A percentile compares a stretch with the other conserved stretches of the same genome.
Evolutionary conservation across 2,888 invertebrate genomes (phyloP).

Genomic region (Latheticus oryzae): DNA sequence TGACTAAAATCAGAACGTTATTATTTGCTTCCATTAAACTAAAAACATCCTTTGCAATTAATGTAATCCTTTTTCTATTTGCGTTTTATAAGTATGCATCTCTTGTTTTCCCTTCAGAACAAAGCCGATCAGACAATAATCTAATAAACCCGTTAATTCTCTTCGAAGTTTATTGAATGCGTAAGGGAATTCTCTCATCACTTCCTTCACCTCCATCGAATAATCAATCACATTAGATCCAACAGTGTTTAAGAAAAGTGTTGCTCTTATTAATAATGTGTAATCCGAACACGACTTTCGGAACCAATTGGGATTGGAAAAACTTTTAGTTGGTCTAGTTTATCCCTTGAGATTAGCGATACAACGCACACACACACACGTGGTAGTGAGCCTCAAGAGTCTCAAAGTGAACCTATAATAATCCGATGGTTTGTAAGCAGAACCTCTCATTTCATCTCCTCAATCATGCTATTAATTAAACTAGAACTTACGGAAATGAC

Average conservation of each 20-base stretch:
- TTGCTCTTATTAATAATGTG: slow-evolving; percentile 29
- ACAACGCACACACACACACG: slow-evolving; percentile 21
- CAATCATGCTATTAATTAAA: slow-evolving; percentile 35
- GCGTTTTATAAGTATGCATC: too few species aligned
- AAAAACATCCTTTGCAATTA: too few species aligned
- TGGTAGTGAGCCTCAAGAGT: slow-evolving; percentile 9
- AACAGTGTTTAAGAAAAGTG: slow-evolving; percentile 28
- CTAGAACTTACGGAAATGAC: slow-evolving; percentile 12
- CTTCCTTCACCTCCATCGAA: slow-evolving; percentile 12
- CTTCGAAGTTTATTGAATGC: slow-evolving; percentile 6
- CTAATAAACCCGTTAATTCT: slow-evolving; percentile 16
- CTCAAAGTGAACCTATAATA: slow-evolving; percentile 12
- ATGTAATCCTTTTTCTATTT: too few species aligned
- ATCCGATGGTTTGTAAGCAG: slow-evolving; percentile 32
- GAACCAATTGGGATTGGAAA: slow-evolving; percentile 26
- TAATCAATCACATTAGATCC: slow-evolving; percentile 29
- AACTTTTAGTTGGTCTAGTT: slow-evolving; percentile 29
- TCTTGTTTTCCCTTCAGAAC: too few species aligned
- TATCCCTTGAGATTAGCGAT: slow-evolving; percentile 28
- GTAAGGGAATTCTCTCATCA: slow-evolving; percentile 25
- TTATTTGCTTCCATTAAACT: too few species aligned
- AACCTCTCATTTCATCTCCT: slow-evolving; percentile 28
- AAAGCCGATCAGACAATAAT: slow-evolving; percentile 3
- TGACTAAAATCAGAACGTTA: too few species aligned
- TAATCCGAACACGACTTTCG: slow-evolving; percentile 31